These are phyloP conservation scores for Mycogona germanica DNA, from an alignment of 2,888 invertebrate genomes.

Conservation along the genomic window DNA sequence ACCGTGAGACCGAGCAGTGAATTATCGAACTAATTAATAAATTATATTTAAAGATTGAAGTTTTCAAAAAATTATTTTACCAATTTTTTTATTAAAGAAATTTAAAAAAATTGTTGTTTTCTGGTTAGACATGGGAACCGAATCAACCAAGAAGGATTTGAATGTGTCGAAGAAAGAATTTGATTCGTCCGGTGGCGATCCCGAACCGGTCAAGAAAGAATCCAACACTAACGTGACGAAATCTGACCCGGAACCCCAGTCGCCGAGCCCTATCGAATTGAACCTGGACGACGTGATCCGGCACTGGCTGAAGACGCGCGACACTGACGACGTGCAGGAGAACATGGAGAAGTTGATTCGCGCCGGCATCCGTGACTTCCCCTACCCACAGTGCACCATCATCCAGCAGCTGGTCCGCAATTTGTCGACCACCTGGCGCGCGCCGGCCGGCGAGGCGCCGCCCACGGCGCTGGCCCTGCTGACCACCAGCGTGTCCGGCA, in stretches of 20 bases:
- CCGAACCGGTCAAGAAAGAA: too few species aligned
- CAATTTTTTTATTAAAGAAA: too few species aligned
- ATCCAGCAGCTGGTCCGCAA: slow-evolving; percentile 52
- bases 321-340: slow-evolving; percentile 41
- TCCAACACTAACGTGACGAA: not conserved
- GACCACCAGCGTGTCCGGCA: slow-evolving; percentile 73
- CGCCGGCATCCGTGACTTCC: slow-evolving; percentile 78
- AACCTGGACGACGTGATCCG: slow-evolving; percentile 5
- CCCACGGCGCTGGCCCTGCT: slow-evolving; percentile 58
- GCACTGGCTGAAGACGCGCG: slow-evolving; percentile 47
- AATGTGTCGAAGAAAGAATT: slow-evolving; percentile 33
- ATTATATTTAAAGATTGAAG: too few species aligned
- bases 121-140: slow-evolving; percentile 6
- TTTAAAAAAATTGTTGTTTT: slow-evolving; percentile 31
- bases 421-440: slow-evolving; percentile 23
- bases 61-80: too few species aligned
- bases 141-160: slow-evolving; percentile 13
- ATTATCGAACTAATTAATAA: too few species aligned
- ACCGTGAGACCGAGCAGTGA: too few species aligned
- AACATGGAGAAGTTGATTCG: slow-evolving; percentile 58
- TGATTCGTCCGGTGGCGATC: slow-evolving; percentile 15
- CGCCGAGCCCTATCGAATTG: too few species aligned
- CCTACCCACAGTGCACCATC: slow-evolving; percentile 76
- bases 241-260: too few species aligned
- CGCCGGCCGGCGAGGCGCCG: too few species aligned